A percentile compares a stretch with the other conserved stretches of the same genome.
These are phyloP conservation scores for Atherinosoma microstoma DNA, from an alignment of 2,797 vertebrate species.

Conservation along the genomic window DNA sequence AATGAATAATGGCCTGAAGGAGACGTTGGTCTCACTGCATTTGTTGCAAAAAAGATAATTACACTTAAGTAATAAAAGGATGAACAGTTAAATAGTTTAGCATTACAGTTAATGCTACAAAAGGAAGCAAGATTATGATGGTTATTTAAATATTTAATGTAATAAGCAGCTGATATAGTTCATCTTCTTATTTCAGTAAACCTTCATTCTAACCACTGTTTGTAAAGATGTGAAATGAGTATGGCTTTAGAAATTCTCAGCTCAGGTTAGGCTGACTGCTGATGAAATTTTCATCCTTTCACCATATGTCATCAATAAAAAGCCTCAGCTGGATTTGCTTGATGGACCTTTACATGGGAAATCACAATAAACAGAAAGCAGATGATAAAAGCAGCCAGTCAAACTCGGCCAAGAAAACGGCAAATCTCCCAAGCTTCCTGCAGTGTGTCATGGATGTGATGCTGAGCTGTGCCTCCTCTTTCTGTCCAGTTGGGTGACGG, in stretches of 20 bases:
- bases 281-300: constrained; percentile 50
- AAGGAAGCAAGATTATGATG: background rate
- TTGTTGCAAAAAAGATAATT: background rate
- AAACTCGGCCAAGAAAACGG: constrained; percentile 38
- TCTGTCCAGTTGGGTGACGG: constrained; percentile 66
- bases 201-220: constrained; percentile 19
- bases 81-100: background rate
- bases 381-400: constrained; percentile 56
- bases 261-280: constrained; percentile 32
- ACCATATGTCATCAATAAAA: constrained; percentile 69
- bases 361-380: constrained; percentile 69
- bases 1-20: constrained; percentile 1
- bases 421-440: constrained; percentile 47
- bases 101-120: background rate
- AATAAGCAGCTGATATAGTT: background rate
- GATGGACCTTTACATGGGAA: constrained; percentile 67
- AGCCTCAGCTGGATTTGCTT: constrained; percentile 61
- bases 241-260: constrained; percentile 29
- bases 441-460: constrained; percentile 49
- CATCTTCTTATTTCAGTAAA: constrained; percentile 10
- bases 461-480: constrained; percentile 54
- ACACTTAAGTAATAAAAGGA: background rate
- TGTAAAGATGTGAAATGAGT: constrained; percentile 29
- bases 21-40: background rate
- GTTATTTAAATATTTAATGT: constrained; percentile 24